These are phyloP conservation scores for Papilio polytes DNA, from an alignment of 1,140 invertebrate genomes.

Conservation along the genomic window DNA sequence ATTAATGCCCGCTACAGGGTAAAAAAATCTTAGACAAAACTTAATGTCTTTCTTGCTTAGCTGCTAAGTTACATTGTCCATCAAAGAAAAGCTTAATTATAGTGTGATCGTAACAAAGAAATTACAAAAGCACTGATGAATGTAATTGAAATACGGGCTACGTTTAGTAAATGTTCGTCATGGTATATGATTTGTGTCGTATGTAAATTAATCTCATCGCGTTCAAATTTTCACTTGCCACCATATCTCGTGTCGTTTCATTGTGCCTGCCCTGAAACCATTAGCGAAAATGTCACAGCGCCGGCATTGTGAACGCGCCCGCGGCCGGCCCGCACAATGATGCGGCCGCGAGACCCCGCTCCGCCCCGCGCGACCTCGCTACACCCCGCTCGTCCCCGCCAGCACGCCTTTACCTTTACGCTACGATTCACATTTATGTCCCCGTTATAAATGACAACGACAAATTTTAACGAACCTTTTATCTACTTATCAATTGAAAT, in stretches of 20 bases:
- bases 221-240: constrained; percentile 81
- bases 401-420: constrained; percentile 69
- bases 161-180: constrained; percentile 19
- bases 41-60: neutral
- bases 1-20: neutral
- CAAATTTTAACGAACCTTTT: constrained; percentile 48
- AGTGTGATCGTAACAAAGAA: neutral
- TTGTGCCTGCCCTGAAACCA: constrained; percentile 81
- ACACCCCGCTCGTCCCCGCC: constrained; percentile 28
- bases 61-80: neutral
- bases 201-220: constrained; percentile 75
- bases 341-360: constrained; percentile 72
- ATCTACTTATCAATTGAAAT: constrained; percentile 26
- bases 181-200: constrained; percentile 4
- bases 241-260: constrained; percentile 83
- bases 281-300: constrained; percentile 82
- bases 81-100: neutral
- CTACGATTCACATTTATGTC: constrained; percentile 75
- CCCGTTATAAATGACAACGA: constrained; percentile 72
- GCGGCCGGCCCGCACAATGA: constrained; percentile 76
- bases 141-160: constrained; percentile 12
- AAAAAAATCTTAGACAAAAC: neutral
- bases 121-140: neutral
- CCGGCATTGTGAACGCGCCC: constrained; percentile 76
- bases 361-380: constrained; percentile 28